A percentile compares a stretch with the other conserved stretches of the same genome.
phyloP scores from a whole-genome alignment of 1,140 invertebrate genomes.

The Sinella curviseta region DNA sequence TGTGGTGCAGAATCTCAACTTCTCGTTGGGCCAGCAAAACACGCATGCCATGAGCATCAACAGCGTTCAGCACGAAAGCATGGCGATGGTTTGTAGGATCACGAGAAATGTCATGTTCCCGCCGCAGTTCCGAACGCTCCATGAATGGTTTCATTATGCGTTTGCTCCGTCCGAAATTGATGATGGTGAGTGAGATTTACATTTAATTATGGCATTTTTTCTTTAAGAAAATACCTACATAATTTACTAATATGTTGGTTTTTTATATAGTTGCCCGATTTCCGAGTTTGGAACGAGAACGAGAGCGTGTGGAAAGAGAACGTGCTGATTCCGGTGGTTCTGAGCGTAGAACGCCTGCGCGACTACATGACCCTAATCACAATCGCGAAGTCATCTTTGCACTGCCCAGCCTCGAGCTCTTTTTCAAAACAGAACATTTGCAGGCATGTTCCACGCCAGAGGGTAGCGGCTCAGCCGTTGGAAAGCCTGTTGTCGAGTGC shows the following conservation, averaged over 20 bases:
- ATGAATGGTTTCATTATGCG: slow-evolving; percentile 96
- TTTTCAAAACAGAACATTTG: slow-evolving; percentile 89
- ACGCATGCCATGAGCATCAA: slow-evolving; percentile 58
- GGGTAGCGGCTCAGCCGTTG: slow-evolving; percentile 67
- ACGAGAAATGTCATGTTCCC: slow-evolving; percentile 88
- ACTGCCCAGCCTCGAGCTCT: slow-evolving; percentile 84
- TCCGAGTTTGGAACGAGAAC: slow-evolving; percentile 76
- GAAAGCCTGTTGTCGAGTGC: slow-evolving; percentile 87
- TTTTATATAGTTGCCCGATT: slow-evolving; percentile 61
- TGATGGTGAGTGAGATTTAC: slow-evolving; percentile 61
- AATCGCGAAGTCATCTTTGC: slow-evolving; percentile 93
- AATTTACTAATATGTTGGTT: not conserved
- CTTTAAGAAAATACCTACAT: not conserved
- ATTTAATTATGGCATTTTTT: slow-evolving; percentile 1
- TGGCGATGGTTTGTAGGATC: slow-evolving; percentile 89
- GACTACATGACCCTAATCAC: slow-evolving; percentile 79
- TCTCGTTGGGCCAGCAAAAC: slow-evolving; percentile 75
- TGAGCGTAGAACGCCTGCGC: slow-evolving; percentile 56
- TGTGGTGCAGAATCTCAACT: slow-evolving; percentile 84
- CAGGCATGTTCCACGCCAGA: slow-evolving; percentile 73
- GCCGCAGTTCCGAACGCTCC: slow-evolving; percentile 87
- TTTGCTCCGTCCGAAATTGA: slow-evolving; percentile 91
- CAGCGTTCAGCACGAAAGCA: slow-evolving; percentile 66
- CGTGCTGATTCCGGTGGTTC: slow-evolving; percentile 51
- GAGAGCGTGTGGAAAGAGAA: slow-evolving; percentile 58